Evolutionary conservation across 2,888 invertebrate species (phyloP), one percentile per base, ranked within the genome.

Genomic region (Camponotus fellah): DNA sequence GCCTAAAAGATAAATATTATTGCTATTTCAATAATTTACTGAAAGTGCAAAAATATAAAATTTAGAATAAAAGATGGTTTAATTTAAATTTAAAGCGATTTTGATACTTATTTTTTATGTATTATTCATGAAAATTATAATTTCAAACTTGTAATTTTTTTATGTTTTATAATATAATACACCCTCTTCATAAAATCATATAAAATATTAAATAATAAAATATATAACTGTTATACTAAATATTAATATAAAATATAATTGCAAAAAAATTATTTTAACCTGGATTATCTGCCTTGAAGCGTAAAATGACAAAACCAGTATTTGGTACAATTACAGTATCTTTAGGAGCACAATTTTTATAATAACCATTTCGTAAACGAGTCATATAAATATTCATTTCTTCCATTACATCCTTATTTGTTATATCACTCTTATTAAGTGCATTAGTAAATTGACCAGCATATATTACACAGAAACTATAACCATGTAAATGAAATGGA

Each of bases 301-400:
- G 92, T 5, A 96, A 83, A 6, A 96, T 92, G 0, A 94, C 92
- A 83, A 94, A 96, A 17, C 96, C 96, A 53, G 95, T 95, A 68
- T 93, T 93, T 3, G 96, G 96, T 2, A 96, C 94, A 58, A 94
- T 94, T 21, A 95, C 91, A 0, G 95, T 95, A 88, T 96, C 96
- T 87, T 96, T 96, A 10, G 92, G 77, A 2, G 95, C 94, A 2
- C 95, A 94, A 74, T 89, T 84, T 14, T 88, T 74, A 14, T 95
- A 91, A 53, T 93, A 94, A 68, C 95, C 93, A 5, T 85, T 76
- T 49, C 95, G 92, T 40, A 91, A 80, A 2, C 95, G 95, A 60
- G 91, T 86, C 85, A 95, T 95, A 79, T 94, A 86, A 1, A 87
- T 85, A 66, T 91, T 91, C 0, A 96, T 91, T 9, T 81, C 34